Conservation (phyloP, 2,113 vertebrate species). For the Pelvicachromis taeniatus region DNA sequence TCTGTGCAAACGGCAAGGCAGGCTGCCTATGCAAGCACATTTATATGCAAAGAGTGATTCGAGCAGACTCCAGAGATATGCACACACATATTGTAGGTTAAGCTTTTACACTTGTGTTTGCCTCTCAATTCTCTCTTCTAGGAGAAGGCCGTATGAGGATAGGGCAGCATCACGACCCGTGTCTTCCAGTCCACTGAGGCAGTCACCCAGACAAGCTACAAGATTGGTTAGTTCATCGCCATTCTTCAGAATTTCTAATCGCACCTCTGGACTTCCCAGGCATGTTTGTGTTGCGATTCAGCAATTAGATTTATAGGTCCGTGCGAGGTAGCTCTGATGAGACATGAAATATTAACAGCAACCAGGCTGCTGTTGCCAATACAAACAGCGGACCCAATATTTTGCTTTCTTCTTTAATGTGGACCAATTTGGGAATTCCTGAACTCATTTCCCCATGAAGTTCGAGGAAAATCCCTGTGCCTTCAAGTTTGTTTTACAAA, state of each 20-base stretch:
- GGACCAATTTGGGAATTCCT: conserved; percentile 28
- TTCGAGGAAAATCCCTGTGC: conserved; percentile 12
- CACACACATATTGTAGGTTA: background rate
- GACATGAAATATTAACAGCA: background rate
- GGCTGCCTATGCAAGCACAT: conserved; percentile 41
- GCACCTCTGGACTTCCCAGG: background rate
- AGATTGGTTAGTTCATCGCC: conserved; percentile 40
- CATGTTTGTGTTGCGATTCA: background rate
- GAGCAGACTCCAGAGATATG: background rate
- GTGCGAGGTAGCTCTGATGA: conserved; percentile 1
- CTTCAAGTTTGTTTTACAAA: background rate
- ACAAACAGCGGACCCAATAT: background rate
- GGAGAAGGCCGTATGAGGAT: conserved; percentile 65
- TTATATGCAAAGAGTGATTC: conserved; percentile 20
- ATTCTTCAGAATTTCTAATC: background rate
- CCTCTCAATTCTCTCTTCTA: conserved; percentile 39
- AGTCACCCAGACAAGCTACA: conserved; percentile 51
- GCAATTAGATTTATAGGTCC: background rate
- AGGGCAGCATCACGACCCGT: conserved; percentile 52
- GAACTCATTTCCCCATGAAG: background rate
- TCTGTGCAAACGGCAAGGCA: conserved; percentile 31
- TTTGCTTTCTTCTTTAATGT: conserved; percentile 23
- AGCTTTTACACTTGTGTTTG: background rate
- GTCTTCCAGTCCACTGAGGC: conserved; percentile 59
- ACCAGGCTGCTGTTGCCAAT: background rate